Percentiles rank a stretch among this genome's conserved stretches.
phyloP scores from a whole-genome alignment of 2,888 invertebrate species.

The Chesias legatella region DNA sequence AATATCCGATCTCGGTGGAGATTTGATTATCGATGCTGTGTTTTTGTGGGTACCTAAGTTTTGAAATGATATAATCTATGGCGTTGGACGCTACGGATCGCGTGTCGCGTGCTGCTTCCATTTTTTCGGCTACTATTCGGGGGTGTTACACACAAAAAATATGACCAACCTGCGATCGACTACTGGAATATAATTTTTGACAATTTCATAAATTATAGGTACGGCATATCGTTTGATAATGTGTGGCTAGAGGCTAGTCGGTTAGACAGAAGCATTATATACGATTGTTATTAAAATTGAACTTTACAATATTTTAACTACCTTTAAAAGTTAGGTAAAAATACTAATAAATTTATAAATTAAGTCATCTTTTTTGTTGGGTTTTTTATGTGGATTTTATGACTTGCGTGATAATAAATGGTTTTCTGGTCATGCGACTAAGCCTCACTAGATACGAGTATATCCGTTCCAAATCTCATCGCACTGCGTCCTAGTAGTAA shows the following conservation, averaged over 20 bases:
- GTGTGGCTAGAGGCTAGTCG: conserved; percentile 54
- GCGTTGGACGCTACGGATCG: conserved; percentile 52
- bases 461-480: no score
- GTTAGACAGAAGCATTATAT: conserved; percentile 11
- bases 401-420: no score
- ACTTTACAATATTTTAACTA: no score
- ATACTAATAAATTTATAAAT: no score
- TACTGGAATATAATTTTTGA: conserved; percentile 79
- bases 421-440: no score
- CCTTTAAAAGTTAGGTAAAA: no score
- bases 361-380: no score
- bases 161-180: conserved; percentile 69
- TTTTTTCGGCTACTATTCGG: conserved; percentile 54
- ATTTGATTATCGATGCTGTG: conserved; percentile 70
- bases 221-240: conserved; percentile 65
- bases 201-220: conserved; percentile 74
- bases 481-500: no score
- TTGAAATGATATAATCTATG: conserved; percentile 15
- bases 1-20: conserved; percentile 64
- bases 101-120: conserved; percentile 77
- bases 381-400: no score
- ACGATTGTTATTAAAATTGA: neutral
- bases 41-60: conserved; percentile 15
- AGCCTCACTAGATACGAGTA: no score
- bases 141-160: conserved; percentile 69